A percentile compares a stretch with the other conserved stretches of the same genome.
Conservation (phyloP, 2,797 vertebrate genomes). For the Lutjanus campechanus region DNA sequence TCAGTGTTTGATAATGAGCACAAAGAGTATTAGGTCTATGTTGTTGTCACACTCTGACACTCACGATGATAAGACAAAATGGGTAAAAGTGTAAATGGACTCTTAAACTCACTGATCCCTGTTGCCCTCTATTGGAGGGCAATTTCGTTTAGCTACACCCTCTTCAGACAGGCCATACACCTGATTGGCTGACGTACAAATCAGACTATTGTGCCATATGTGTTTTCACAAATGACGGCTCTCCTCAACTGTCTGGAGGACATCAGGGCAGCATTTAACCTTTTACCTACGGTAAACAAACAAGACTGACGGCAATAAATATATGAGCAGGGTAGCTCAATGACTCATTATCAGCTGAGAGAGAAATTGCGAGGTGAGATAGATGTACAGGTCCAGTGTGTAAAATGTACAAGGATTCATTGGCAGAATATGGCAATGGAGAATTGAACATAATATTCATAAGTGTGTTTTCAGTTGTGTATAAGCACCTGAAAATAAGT, state of each 20-base stretch:
- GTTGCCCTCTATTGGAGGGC: neutral
- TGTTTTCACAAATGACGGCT: constrained; percentile 1
- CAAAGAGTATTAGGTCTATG: neutral
- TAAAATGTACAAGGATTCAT: too few relatives aligned
- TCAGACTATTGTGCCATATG: constrained; percentile 28
- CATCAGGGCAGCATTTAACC: constrained; percentile 13
- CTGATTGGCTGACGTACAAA: constrained; percentile 37
- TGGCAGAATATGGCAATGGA: too few relatives aligned
- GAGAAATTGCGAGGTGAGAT: neutral
- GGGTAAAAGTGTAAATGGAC: neutral
- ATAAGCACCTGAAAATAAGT: too few relatives aligned
- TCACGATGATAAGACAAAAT: neutral
- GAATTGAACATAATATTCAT: too few relatives aligned
- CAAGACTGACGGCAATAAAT: constrained; percentile 11
- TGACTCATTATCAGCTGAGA: constrained; percentile 14
- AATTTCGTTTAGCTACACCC: constrained; percentile 6
- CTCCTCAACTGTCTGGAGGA: neutral
- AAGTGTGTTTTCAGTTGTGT: too few relatives aligned
- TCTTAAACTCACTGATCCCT: neutral
- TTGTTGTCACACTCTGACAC: constrained; percentile 7
- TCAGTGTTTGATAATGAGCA: neutral
- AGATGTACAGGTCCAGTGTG: neutral
- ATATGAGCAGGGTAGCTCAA: neutral
- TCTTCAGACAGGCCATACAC: neutral
- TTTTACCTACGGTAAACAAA: constrained; percentile 43